A percentile compares a stretch with the other conserved stretches of the same genome.
These are phyloP conservation scores for Trichopria drosophilae DNA, from an alignment of 2,888 invertebrate genomes.

Conservation along the genomic window DNA sequence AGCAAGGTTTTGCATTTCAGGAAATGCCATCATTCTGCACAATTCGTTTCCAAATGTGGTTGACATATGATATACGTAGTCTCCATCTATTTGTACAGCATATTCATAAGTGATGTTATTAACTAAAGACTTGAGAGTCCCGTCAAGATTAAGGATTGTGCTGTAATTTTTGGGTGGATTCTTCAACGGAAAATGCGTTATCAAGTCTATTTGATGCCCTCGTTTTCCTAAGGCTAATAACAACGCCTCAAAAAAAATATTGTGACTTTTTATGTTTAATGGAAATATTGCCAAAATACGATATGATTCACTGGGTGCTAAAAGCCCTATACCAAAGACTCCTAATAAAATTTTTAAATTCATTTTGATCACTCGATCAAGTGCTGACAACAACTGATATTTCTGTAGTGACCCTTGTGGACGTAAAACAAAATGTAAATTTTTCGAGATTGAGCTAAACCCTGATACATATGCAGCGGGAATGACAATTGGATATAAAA, in stretches of 20 bases:
- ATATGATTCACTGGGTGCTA: background rate
- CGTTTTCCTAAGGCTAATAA: constrained; percentile 21
- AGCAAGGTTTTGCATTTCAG: constrained; percentile 37
- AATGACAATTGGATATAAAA: too few species aligned
- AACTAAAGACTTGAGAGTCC: constrained; percentile 17
- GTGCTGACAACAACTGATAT: too few species aligned
- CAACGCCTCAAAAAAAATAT: constrained; percentile 21
- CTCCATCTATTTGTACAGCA: too few species aligned
- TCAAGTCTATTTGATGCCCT: constrained; percentile 29
- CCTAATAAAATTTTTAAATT: too few species aligned
- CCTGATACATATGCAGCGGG: too few species aligned
- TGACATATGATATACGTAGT: constrained; percentile 23
- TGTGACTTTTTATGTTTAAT: constrained; percentile 27
- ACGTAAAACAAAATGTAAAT: too few species aligned
- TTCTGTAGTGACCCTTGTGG: too few species aligned
- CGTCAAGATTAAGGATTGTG: constrained; percentile 26
- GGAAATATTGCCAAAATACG: constrained; percentile 23
- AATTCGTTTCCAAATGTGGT: constrained; percentile 33
- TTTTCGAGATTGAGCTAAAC: too few species aligned
- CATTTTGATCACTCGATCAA: too few species aligned
- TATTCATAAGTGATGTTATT: constrained; percentile 38
- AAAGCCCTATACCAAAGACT: too few species aligned
- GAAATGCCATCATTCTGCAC: constrained; percentile 37
- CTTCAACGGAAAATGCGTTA: constrained; percentile 23
- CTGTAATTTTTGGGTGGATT: constrained; percentile 23